phyloP scores from a whole-genome alignment of 2,113 vertebrate species.

The Labeo catla region DNA sequence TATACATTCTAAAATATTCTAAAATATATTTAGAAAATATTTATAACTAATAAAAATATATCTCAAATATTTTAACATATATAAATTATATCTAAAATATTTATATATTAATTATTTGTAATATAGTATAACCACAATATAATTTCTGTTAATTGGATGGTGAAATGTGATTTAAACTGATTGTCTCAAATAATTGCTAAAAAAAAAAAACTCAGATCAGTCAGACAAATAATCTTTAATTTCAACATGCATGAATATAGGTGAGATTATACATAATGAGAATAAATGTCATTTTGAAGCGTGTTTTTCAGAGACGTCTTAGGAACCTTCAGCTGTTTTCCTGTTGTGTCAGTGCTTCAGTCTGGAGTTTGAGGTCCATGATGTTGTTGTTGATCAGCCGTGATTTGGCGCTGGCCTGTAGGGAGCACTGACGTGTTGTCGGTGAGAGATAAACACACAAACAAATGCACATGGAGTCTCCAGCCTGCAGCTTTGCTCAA shows the following conservation, averaged over 20 bases:
- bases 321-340: not conserved
- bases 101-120: no score
- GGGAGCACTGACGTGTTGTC: slow-evolving; percentile 64
- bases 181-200: no score
- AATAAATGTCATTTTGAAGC: not conserved
- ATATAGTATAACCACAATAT: no score
- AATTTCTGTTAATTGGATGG: no score
- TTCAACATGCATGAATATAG: not conserved
- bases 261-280: not conserved
- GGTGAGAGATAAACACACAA: slow-evolving; percentile 38
- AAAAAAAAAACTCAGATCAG: no score
- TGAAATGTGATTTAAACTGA: no score
- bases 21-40: no score
- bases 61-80: no score
- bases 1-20: not conserved
- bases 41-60: no score
- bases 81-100: no score
- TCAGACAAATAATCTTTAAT: no score
- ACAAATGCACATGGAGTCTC: slow-evolving; percentile 49
- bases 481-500: slow-evolving; percentile 49
- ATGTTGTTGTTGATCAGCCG: slow-evolving; percentile 15
- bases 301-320: not conserved
- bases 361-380: no score
- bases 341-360: not conserved
- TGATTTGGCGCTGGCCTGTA: slow-evolving; percentile 58